phyloP scores from a whole-genome alignment of 2,888 invertebrate genomes.

The Lysandra bellargus region DNA sequence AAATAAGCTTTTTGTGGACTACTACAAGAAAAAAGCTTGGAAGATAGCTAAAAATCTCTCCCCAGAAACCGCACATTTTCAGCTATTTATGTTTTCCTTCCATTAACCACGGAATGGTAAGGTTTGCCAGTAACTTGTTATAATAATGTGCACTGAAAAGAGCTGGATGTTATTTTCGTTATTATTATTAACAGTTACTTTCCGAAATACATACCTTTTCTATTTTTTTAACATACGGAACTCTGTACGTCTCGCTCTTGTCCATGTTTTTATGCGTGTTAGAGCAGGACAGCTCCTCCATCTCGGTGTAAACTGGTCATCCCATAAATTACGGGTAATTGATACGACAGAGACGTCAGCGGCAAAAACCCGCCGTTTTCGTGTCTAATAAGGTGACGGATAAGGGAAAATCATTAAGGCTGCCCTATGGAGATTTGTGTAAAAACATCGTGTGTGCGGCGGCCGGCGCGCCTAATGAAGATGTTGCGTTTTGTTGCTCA shows the following conservation, averaged over 20 bases:
- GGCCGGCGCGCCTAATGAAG: slow-evolving; percentile 43
- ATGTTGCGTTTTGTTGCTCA: slow-evolving; percentile 38
- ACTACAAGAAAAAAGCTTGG: no score
- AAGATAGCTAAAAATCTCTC: no score
- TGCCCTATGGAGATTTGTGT: slow-evolving; percentile 39
- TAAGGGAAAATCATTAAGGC: slow-evolving; percentile 45
- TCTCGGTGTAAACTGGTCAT: slow-evolving; percentile 39
- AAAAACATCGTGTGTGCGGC: slow-evolving; percentile 38
- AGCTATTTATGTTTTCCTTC: no score
- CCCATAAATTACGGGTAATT: slow-evolving; percentile 42
- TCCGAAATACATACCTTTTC: no score
- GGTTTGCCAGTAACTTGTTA: no score
- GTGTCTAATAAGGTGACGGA: slow-evolving; percentile 43
- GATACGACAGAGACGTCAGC: slow-evolving; percentile 44
- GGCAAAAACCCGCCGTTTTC: slow-evolving; percentile 41
- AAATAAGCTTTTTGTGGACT: no score
- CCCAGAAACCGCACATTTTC: no score
- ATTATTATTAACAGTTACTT: no score
- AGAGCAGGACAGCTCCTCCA: slow-evolving; percentile 28
- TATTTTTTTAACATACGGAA: slow-evolving; percentile 9
- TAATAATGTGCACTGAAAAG: no score
- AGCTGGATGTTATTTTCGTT: no score
- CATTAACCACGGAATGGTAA: no score
- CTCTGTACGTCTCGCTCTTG: neutral
- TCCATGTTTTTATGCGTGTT: neutral